Percentiles rank a stretch among this genome's conserved stretches.
phyloP scores from a whole-genome alignment of 2,113 vertebrate species.

The mouse (Mus musculus) region GRCm39 chr2:37080501-37081000 shows the following conservation, averaged over 20 bases:
- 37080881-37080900: background rate
- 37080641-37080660: background rate
- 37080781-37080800: background rate
- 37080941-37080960: background rate
- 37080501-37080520: background rate
- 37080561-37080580: background rate
- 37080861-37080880: background rate
- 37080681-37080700: background rate
- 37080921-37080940: background rate
- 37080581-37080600: background rate
- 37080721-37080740: background rate
- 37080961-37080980: background rate
- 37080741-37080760: background rate
- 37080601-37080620: background rate
- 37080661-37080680: background rate
- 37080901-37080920: background rate
- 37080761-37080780: background rate
- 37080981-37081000: background rate
- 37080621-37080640: background rate
- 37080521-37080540: background rate
- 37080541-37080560: background rate
- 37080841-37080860: background rate
- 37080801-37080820: background rate
- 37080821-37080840: background rate
- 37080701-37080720: background rate